Evolutionary conservation across 2,888 invertebrate genomes (phyloP).

Genomic region (Himalopsyche tibetana): DNA sequence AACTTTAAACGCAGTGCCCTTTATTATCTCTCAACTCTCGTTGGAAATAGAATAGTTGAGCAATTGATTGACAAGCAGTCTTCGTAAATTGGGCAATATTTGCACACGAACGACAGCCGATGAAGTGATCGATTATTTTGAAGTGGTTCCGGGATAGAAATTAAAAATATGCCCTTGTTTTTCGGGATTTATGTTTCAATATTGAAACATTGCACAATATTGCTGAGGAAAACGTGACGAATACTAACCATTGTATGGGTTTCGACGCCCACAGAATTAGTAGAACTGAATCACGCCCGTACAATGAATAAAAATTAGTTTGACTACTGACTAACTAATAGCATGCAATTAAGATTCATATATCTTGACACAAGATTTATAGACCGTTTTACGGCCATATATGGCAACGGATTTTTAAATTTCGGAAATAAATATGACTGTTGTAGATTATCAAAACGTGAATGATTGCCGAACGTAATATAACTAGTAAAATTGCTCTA

Average conservation of each 20-base stretch:
- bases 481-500: no score
- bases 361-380: background rate
- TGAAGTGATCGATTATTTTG: no score
- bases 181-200: background rate
- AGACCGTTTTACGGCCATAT: background rate
- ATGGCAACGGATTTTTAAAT: background rate
- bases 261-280: background rate
- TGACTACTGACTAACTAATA: background rate
- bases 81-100: no score
- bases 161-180: no score
- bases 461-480: no score
- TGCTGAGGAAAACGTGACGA: background rate
- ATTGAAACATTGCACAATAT: background rate
- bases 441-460: no score
- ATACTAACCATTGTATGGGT: background rate
- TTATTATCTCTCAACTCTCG: no score
- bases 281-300: background rate
- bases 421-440: slow-evolving; percentile 1
- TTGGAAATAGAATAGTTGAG: no score
- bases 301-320: background rate
- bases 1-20: no score
- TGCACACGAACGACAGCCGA: no score
- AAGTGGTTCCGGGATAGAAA: no score
- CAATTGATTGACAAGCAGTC: no score
- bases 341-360: background rate